These are phyloP conservation scores for Palythoa grandiflora DNA, from an alignment of 92 coral and sea anemone species.

Conservation along the genomic window DNA sequence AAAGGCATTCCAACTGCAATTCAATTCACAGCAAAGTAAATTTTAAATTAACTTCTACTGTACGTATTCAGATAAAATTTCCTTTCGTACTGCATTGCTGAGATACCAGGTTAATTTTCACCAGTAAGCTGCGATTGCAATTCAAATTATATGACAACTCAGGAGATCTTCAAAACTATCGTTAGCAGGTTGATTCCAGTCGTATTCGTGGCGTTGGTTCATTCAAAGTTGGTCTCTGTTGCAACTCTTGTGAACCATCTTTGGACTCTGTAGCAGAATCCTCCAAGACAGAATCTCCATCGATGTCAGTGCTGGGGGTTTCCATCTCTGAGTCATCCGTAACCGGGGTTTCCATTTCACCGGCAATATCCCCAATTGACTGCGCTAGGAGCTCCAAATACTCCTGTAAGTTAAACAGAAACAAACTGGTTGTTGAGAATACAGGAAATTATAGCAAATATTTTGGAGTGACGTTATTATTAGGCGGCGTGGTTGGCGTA, in stretches of 20 bases:
- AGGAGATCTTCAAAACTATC: background rate
- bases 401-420: slow-evolving; percentile 63
- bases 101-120: background rate
- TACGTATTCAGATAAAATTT: background rate
- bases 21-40: background rate
- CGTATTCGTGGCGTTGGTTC: slow-evolving; percentile 28
- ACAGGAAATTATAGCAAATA: background rate
- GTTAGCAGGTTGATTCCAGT: slow-evolving; percentile 31
- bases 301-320: slow-evolving; percentile 42
- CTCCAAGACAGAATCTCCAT: slow-evolving; percentile 21
- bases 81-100: background rate
- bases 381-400: slow-evolving; percentile 89
- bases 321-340: slow-evolving; percentile 82
- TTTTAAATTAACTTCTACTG: background rate
- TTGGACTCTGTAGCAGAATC: slow-evolving; percentile 38
- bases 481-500: too few relatives aligned
- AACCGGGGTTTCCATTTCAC: slow-evolving; percentile 83
- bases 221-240: slow-evolving; percentile 5
- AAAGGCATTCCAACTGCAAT: background rate
- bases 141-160: background rate
- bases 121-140: background rate
- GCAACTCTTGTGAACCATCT: slow-evolving; percentile 18
- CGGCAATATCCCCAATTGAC: slow-evolving; percentile 80
- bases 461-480: too few relatives aligned
- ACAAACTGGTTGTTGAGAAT: background rate